These are phyloP conservation scores for Zalophus californianus DNA, from an alignment of 2,797 vertebrate genomes.

Conservation along the genomic window DNA sequence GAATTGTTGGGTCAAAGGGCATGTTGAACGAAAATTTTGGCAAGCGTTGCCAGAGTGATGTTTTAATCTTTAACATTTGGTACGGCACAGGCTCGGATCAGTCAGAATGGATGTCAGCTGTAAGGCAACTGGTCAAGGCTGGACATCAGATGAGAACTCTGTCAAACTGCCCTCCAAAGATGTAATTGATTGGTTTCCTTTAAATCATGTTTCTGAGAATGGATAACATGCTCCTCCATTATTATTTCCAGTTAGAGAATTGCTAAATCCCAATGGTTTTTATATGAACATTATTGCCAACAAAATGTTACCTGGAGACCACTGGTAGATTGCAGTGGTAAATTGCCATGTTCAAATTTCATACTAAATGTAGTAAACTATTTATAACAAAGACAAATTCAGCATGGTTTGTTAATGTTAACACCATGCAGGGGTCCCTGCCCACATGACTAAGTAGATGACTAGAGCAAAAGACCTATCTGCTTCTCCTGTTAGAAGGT, in stretches of 20 bases:
- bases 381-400: background rate
- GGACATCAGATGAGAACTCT: background rate
- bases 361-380: background rate
- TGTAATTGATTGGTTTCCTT: background rate
- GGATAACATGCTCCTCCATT: background rate
- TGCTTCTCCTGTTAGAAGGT: background rate
- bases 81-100: background rate
- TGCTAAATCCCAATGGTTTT: background rate
- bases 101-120: background rate
- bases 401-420: background rate
- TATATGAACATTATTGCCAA: background rate
- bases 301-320: background rate
- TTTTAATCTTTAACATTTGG: background rate
- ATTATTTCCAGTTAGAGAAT: slow-evolving; percentile 33
- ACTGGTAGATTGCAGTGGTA: background rate
- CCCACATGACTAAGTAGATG: background rate
- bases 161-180: background rate
- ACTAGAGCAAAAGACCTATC: background rate
- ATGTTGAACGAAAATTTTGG: slow-evolving; percentile 30
- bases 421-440: background rate
- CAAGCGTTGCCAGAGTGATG: background rate
- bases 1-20: background rate
- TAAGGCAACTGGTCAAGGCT: background rate
- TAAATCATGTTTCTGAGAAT: slow-evolving; percentile 45
- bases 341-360: background rate